phyloP scores from a whole-genome alignment of 2,113 vertebrate genomes.

The Heterotis niloticus region DNA sequence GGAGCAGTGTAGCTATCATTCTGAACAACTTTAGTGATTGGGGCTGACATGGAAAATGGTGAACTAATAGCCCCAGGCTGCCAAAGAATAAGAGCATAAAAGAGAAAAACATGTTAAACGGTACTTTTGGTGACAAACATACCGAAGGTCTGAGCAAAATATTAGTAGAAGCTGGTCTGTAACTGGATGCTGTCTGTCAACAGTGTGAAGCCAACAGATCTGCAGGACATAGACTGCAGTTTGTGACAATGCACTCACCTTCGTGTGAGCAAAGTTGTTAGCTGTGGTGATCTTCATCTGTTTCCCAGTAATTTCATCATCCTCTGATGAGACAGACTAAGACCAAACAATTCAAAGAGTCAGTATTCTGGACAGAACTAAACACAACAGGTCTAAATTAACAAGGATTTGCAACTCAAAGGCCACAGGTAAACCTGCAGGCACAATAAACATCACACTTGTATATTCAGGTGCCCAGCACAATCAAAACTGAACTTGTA shows the following conservation, averaged over 20 bases:
- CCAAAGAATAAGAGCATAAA: neutral
- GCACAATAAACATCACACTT: too few relatives aligned
- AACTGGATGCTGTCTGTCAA: neutral
- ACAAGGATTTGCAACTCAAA: too few relatives aligned
- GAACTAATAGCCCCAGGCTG: slow-evolving; percentile 70
- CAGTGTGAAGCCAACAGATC: neutral
- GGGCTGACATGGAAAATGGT: slow-evolving; percentile 74
- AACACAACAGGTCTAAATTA: neutral
- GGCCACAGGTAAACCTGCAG: too few relatives aligned
- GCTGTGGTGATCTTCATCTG: slow-evolving; percentile 80
- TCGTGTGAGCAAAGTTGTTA: slow-evolving; percentile 67
- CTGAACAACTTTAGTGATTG: slow-evolving; percentile 95
- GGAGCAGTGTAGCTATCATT: slow-evolving; percentile 88
- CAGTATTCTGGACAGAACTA: neutral
- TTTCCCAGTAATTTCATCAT: slow-evolving; percentile 71
- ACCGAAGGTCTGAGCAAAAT: neutral
- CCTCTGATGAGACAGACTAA: slow-evolving; percentile 52
- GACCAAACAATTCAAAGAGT: neutral
- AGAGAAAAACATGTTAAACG: neutral
- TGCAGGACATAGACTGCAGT: neutral
- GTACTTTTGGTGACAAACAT: neutral
- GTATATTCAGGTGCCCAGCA: too few relatives aligned
- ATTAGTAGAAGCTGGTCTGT: neutral
- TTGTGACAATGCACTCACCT: slow-evolving; percentile 58
- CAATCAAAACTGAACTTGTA: too few relatives aligned